Percentiles rank a stretch among this genome's conserved stretches.
phyloP scores from a whole-genome alignment of 1,140 invertebrate species.

The Archivesica marissinica region DNA sequence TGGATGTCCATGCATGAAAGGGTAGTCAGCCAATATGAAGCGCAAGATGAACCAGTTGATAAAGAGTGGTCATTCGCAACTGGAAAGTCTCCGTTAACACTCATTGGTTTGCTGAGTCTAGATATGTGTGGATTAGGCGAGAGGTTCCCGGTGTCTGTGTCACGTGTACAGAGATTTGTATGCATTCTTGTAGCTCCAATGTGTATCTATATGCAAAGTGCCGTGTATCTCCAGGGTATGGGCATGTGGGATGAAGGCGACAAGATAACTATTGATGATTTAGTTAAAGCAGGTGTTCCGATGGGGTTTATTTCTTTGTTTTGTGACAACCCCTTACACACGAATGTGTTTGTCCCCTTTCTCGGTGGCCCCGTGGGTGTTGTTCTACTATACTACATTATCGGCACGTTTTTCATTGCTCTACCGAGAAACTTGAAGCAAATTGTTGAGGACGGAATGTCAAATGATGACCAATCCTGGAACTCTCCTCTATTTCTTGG shows the following conservation, averaged over 20 bases:
- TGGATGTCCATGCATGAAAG: not conserved
- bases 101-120: not conserved
- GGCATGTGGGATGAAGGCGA: not conserved
- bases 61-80: conserved; percentile 4
- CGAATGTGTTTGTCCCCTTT: conserved; percentile 36
- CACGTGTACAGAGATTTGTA: not conserved
- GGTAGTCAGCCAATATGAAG: not conserved
- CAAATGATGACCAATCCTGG: not conserved
- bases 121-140: not conserved
- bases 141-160: not conserved
- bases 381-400: not conserved
- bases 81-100: not conserved
- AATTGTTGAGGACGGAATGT: conserved; percentile 40
- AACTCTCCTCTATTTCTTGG: conserved; percentile 31
- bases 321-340: no score
- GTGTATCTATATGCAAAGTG: not conserved
- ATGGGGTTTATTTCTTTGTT: not conserved
- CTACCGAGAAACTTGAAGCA: conserved; percentile 40
- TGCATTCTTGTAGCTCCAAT: not conserved
- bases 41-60: not conserved
- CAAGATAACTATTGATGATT: not conserved
- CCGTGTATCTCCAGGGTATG: not conserved
- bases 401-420: conserved; percentile 37
- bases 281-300: not conserved
- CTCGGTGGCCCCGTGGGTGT: conserved; percentile 33